Percentiles rank a stretch among this genome's conserved stretches.
phyloP scores from a whole-genome alignment of 35 echinoderm and acorn worm genomes.

The Nesometra sesokonis region DNA sequence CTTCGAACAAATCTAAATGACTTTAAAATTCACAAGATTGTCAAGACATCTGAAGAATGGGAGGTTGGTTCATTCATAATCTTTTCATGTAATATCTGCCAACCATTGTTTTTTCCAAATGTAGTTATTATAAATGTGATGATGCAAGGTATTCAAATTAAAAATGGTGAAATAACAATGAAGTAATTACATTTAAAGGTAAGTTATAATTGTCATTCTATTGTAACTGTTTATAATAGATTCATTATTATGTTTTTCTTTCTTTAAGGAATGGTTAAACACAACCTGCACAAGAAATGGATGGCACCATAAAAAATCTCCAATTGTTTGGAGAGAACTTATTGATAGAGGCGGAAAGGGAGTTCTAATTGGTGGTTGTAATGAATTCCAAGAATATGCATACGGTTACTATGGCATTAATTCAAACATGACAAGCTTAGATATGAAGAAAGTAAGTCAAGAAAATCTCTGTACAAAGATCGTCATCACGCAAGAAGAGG shows the following conservation, averaged over 20 bases:
- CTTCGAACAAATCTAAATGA: conserved; percentile 66
- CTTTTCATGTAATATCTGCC: background rate
- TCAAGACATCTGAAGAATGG: conserved; percentile 90
- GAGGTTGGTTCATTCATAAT: conserved; percentile 36
- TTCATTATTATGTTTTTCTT: background rate
- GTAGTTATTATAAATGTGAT: too few relatives aligned
- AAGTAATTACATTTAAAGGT: too few relatives aligned
- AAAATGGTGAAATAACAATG: too few relatives aligned
- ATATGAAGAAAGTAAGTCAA: conserved; percentile 65
- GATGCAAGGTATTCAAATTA: too few relatives aligned
- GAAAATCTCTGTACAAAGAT: conserved; percentile 85
- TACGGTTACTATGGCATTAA: conserved; percentile 75
- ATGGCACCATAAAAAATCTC: conserved; percentile 66
- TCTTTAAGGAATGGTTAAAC: conserved; percentile 60
- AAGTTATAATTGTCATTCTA: background rate
- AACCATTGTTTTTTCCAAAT: background rate
- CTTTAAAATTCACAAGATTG: conserved; percentile 93
- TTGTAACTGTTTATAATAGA: background rate
- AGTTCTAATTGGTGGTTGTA: conserved; percentile 81
- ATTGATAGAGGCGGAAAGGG: conserved; percentile 73
- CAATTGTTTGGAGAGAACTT: conserved; percentile 90
- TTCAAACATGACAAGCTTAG: conserved; percentile 59
- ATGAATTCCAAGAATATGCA: conserved; percentile 97
- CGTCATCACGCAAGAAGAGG: conserved; percentile 41
- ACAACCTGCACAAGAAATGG: conserved; percentile 58